These are phyloP conservation scores for Calidris pygmaea DNA, from an alignment of 2,113 vertebrate genomes.

Conservation along the genomic window DNA sequence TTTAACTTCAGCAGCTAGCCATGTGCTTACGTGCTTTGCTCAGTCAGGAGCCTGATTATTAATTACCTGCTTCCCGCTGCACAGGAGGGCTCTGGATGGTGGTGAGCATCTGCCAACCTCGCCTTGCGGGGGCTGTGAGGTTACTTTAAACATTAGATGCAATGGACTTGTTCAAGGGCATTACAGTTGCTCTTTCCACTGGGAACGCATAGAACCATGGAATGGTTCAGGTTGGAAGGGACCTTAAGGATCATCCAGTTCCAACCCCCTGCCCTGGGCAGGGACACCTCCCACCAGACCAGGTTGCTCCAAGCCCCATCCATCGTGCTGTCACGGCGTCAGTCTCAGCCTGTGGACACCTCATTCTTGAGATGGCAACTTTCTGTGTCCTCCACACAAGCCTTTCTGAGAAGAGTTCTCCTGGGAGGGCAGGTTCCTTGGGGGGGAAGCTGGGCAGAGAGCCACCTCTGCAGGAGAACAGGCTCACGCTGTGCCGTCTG, in stretches of 20 bases:
- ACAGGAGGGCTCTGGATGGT: background rate
- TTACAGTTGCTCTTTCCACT: background rate
- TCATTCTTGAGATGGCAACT: background rate
- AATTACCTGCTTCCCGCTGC: background rate
- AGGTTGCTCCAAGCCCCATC: too few relatives aligned
- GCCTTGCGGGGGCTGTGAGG: background rate
- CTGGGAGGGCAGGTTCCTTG: background rate
- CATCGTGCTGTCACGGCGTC: background rate
- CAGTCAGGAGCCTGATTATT: background rate
- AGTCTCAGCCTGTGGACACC: rapidly evolving
- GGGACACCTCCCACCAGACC: too few relatives aligned
- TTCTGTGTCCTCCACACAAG: background rate
- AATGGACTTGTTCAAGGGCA: background rate
- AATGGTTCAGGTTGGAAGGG: too few relatives aligned
- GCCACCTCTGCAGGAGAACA: background rate
- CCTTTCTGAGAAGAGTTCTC: background rate
- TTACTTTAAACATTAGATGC: background rate
- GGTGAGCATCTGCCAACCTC: background rate
- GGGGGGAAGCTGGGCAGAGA: background rate
- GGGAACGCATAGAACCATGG: background rate
- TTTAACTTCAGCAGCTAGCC: background rate
- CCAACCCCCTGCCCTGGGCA: too few relatives aligned
- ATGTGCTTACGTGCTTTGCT: background rate
- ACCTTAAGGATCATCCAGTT: too few relatives aligned
- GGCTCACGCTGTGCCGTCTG: background rate